These are phyloP conservation scores for Antechinus stuartii DNA, from an alignment of 2,113 vertebrate genomes.

Conservation along the genomic window DNA sequence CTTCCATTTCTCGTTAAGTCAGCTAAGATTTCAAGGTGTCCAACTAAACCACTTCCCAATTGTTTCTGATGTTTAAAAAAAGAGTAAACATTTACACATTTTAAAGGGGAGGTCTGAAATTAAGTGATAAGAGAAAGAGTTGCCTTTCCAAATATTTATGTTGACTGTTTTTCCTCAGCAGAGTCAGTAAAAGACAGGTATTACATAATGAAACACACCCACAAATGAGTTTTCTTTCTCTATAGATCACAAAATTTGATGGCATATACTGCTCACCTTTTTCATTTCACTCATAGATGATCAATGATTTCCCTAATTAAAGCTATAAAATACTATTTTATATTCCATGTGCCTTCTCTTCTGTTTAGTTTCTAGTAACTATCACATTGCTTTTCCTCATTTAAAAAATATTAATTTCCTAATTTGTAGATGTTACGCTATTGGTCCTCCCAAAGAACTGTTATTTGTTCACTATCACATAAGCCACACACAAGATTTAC, in stretches of 20 bases:
- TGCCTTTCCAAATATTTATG: slow-evolving; percentile 79
- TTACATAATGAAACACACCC: slow-evolving; percentile 80
- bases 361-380: slow-evolving; percentile 34
- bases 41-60: slow-evolving; percentile 17
- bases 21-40: slow-evolving; percentile 1
- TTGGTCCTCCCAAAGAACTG: not conserved
- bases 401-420: slow-evolving; percentile 16
- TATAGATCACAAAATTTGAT: slow-evolving; percentile 76
- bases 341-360: slow-evolving; percentile 37
- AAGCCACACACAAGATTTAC: slow-evolving; percentile 61
- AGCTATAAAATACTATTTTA: slow-evolving; percentile 44
- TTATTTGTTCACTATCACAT: slow-evolving; percentile 22
- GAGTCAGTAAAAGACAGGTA: slow-evolving; percentile 78
- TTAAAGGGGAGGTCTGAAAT: slow-evolving; percentile 60
- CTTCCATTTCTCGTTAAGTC: slow-evolving; percentile 1
- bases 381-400: slow-evolving; percentile 23
- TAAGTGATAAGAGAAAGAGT: slow-evolving; percentile 68
- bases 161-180: slow-evolving; percentile 70
- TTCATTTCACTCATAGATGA: slow-evolving; percentile 68
- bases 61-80: slow-evolving; percentile 26
- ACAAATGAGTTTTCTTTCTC: slow-evolving; percentile 71
- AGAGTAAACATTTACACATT: slow-evolving; percentile 59
- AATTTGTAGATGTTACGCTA: not conserved
- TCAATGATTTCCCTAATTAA: slow-evolving; percentile 66
- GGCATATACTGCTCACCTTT: slow-evolving; percentile 52